Evolutionary conservation across 2,113 vertebrate genomes (phyloP).

Genomic region (Thinocorus orbignyianus): DNA sequence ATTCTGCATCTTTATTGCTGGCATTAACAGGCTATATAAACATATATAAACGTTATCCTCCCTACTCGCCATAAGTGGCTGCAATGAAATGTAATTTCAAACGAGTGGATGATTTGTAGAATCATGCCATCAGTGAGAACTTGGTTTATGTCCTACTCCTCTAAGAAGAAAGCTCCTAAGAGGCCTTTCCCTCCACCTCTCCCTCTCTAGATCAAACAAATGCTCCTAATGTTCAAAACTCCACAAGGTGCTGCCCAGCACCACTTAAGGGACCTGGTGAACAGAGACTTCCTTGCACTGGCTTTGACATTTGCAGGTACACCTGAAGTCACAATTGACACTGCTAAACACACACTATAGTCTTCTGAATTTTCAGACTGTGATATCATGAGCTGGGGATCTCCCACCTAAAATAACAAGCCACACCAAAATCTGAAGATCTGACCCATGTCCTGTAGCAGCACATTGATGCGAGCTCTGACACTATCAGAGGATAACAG

Average conservation of each 20-base stretch:
- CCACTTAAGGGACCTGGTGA: not conserved
- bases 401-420: not conserved
- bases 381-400: not conserved
- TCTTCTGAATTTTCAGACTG: not conserved
- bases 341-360: not conserved
- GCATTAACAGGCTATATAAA: not conserved
- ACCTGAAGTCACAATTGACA: not conserved
- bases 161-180: not conserved
- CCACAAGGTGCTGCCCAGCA: not conserved
- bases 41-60: not conserved
- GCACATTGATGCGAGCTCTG: not conserved
- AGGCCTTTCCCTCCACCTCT: not conserved
- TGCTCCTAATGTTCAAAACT: not conserved
- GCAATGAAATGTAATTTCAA: not conserved
- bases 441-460: not conserved
- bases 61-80: rapidly evolving
- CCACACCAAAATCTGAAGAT: not conserved
- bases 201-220: not conserved
- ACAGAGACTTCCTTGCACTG: not conserved
- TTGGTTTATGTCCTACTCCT: not conserved
- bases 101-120: not conserved
- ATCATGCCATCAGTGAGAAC: not conserved
- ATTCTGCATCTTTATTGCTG: not conserved
- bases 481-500: not conserved
- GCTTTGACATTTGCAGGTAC: not conserved